Evolutionary conservation across 2,888 invertebrate genomes (phyloP), one percentile per base, ranked within the genome.

Genomic region (Perithous albicinctus): DNA sequence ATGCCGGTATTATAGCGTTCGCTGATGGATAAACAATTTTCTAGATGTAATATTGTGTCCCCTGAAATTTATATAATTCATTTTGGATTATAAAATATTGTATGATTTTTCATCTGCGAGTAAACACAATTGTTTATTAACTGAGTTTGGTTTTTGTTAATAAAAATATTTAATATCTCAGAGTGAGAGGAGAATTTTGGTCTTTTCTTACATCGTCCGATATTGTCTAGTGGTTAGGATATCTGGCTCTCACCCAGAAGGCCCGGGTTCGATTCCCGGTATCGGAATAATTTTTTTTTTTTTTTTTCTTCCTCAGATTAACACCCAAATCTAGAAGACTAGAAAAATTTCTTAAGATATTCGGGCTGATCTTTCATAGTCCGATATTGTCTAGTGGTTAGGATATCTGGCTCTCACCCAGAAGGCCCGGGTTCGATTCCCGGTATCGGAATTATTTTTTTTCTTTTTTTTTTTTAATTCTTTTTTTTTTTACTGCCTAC

Each of bases 311-410:
- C n/a, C n/a, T n/a, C n/a, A n/a, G n/a, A n/a, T n/a, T n/a, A n/a
- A n/a, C n/a, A n/a, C n/a, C n/a, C n/a, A n/a, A n/a, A n/a, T n/a
- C n/a, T n/a, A n/a, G n/a, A n/a, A n/a, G n/a, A n/a, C n/a, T n/a
- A n/a, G n/a, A 15, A 12, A 46, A 46, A 15, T 2, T 43, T 43
- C 10, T 7, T 12, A n/a, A 43, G 4, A 43, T n/a, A 0, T n/a
- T 43, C 5, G n/a, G n/a, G 10, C 8, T 26, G 0, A 6, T 38
- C 10, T 73, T 51, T 26, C 69, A 20, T 18, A 7, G 29, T 73
- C 51, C 38, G 79, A 84, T 84, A 84, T 83, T 78, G 83, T 84
- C 85, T 80, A 84, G 83, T 84, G 85, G 82, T 80, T 84, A 85
- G 82, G 82, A 84, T n/a, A n/a, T n/a, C n/a, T n/a, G n/a, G n/a